Conservation (phyloP, 2,888 invertebrate genomes). For the Idaea biselata region DNA sequence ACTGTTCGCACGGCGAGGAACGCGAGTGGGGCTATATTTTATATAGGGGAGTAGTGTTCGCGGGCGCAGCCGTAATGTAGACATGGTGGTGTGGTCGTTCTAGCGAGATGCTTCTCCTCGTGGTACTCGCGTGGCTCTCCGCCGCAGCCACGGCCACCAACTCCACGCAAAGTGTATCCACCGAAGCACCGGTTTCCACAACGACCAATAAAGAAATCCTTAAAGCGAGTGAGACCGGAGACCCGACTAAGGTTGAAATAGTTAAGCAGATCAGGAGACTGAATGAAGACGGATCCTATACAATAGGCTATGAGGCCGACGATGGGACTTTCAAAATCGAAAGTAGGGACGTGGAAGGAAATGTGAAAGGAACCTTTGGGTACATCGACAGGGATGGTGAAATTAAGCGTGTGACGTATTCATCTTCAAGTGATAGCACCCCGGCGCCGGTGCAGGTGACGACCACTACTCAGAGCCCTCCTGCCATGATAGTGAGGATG, state of each 20-base stretch:
- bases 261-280: conserved; percentile 90
- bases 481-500: conserved; percentile 72
- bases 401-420: conserved; percentile 89
- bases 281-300: conserved; percentile 91
- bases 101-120: conserved; percentile 67
- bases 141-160: conserved; percentile 41
- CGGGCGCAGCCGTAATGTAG: conserved; percentile 68
- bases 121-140: conserved; percentile 59
- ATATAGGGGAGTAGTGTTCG: conserved; percentile 67
- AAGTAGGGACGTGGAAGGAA: conserved; percentile 88
- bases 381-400: conserved; percentile 89
- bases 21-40: conserved; percentile 76
- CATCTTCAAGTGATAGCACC: conserved; percentile 75
- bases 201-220: conserved; percentile 78
- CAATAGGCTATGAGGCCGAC: conserved; percentile 91
- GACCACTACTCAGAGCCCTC: conserved; percentile 54
- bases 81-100: conserved; percentile 66
- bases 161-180: conserved; percentile 45
- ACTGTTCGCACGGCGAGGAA: conserved; percentile 63
- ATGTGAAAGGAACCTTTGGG: conserved; percentile 91
- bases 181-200: conserved; percentile 50
- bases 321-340: conserved; percentile 93
- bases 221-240: conserved; percentile 83
- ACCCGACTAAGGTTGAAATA: conserved; percentile 86
- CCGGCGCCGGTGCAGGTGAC: conserved; percentile 62